Conservation (phyloP, 2,888 invertebrate species). For the Agapostemon virescens region DNA sequence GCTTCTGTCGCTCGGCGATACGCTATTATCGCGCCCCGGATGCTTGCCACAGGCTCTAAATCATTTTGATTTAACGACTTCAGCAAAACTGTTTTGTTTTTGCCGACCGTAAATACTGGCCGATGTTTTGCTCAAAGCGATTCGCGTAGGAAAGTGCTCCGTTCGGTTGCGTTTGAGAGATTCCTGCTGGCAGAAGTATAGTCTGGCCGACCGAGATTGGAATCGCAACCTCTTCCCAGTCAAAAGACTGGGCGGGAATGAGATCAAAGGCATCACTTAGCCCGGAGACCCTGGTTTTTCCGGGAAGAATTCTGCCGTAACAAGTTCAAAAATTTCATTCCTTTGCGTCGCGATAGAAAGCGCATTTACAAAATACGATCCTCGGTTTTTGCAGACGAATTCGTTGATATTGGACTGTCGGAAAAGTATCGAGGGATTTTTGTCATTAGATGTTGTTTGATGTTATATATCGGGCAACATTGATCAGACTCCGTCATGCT, state of each 20-base stretch:
- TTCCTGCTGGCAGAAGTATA: background rate
- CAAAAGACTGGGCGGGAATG: background rate
- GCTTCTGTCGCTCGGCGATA: constrained; percentile 14
- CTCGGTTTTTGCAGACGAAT: background rate
- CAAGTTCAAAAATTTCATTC: background rate
- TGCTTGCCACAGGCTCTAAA: constrained; percentile 4
- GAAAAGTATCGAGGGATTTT: too few relatives aligned
- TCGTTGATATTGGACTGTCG: too few relatives aligned
- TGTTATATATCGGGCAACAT: too few relatives aligned
- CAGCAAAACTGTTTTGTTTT: constrained; percentile 9
- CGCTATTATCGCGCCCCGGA: constrained; percentile 24
- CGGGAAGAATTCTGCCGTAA: background rate
- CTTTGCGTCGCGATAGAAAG: background rate
- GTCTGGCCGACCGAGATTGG: background rate
- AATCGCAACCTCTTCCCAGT: constrained; percentile 2
- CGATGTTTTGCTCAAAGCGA: constrained; percentile 9
- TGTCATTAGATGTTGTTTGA: too few relatives aligned
- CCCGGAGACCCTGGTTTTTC: background rate
- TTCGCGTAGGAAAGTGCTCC: background rate
- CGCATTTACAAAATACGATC: background rate
- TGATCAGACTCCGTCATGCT: too few relatives aligned
- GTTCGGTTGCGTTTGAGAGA: background rate
- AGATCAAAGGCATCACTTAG: constrained; percentile 1
- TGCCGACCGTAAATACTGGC: constrained; percentile 5
- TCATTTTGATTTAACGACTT: constrained; percentile 32